These are phyloP conservation scores for Fistularia commersonii DNA, from an alignment of 2,797 vertebrate genomes.

Conservation along the genomic window DNA sequence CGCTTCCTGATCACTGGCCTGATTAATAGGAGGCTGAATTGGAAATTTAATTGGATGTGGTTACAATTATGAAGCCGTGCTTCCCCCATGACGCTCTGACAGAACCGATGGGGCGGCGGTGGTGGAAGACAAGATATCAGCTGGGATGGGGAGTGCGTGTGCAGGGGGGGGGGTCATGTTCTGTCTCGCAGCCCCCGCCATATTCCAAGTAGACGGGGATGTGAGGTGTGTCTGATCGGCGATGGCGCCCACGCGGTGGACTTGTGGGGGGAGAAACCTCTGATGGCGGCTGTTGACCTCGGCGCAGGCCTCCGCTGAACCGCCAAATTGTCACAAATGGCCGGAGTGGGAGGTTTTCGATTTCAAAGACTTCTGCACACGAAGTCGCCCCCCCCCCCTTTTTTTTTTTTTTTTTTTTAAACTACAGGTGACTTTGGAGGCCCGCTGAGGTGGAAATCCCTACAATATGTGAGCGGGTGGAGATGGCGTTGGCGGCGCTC, in stretches of 20 bases:
- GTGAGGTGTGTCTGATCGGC: constrained; percentile 51
- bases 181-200: constrained; percentile 42
- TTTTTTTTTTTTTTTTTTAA: constrained; percentile 16
- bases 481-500: background rate
- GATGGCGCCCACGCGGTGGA: constrained; percentile 39
- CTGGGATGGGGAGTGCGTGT: too few species aligned
- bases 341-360: background rate
- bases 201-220: constrained; percentile 37
- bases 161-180: constrained; percentile 40
- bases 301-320: constrained; percentile 9
- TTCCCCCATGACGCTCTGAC: constrained; percentile 33
- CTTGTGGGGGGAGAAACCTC: constrained; percentile 33
- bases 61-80: constrained; percentile 59
- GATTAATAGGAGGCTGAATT: constrained; percentile 65
- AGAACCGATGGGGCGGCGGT: constrained; percentile 20
- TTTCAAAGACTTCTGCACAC: constrained; percentile 12
- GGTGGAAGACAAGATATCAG: constrained; percentile 50
- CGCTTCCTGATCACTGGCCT: constrained; percentile 59
- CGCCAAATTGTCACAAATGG: constrained; percentile 16
- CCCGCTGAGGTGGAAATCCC: constrained; percentile 2
- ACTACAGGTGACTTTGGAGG: too few species aligned
- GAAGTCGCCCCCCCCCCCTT: background rate
- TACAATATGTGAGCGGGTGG: background rate
- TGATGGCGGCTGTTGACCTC: constrained; percentile 33
- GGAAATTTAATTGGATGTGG: constrained; percentile 73